These are phyloP conservation scores for Benthosema pterotum DNA, from an alignment of 2,797 vertebrate species.

Conservation along the genomic window DNA sequence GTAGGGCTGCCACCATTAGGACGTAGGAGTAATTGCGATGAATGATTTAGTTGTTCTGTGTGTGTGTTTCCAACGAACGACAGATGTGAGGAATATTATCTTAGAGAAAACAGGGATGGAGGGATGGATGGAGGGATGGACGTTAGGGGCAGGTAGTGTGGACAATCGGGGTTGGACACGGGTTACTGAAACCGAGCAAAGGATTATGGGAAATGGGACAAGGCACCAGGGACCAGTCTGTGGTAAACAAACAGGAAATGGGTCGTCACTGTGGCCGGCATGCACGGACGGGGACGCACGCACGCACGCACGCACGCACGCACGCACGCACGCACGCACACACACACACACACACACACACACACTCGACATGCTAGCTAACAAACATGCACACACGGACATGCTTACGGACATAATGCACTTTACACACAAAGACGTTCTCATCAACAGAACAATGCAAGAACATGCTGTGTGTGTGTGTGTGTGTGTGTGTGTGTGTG, in stretches of 20 bases:
- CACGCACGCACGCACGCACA: neutral
- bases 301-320: neutral
- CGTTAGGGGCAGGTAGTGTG: conserved; percentile 61
- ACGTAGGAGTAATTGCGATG: too few relatives aligned
- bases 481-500: too few relatives aligned
- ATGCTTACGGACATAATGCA: neutral
- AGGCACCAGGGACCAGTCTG: conserved; percentile 62
- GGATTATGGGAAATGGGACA: conserved; percentile 76
- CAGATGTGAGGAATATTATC: too few relatives aligned
- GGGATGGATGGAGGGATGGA: conserved; percentile 6
- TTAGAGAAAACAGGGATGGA: too few relatives aligned
- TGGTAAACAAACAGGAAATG: conserved; percentile 68
- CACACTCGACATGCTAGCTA: too few relatives aligned
- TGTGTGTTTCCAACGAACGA: too few relatives aligned
- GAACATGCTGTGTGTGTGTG: too few relatives aligned
- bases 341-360: neutral
- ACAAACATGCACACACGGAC: neutral
- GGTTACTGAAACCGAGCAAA: conserved; percentile 66
- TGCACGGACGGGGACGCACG: neutral
- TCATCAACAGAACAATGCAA: too few relatives aligned
- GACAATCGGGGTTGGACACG: conserved; percentile 57
- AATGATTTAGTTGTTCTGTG: too few relatives aligned
- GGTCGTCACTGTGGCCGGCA: conserved; percentile 37
- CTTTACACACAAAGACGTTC: neutral
- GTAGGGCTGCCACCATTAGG: neutral